Conservation (phyloP, 2,888 invertebrate genomes). For the Tipula unca region DNA sequence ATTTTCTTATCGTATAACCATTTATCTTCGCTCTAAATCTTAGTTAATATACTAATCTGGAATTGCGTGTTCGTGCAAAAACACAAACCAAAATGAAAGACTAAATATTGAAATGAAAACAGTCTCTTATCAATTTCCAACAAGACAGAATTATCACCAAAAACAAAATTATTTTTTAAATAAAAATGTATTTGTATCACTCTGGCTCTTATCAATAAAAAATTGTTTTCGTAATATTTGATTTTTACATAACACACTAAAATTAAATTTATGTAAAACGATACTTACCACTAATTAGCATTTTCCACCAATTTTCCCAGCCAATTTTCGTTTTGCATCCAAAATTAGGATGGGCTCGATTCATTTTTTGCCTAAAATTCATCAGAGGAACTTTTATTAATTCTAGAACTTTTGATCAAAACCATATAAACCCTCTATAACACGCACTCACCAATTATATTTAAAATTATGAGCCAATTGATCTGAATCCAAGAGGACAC, state of each 20-base stretch:
- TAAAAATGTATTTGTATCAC: neutral
- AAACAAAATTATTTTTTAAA: neutral
- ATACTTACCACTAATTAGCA: slow-evolving; percentile 35
- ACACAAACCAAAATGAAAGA: neutral
- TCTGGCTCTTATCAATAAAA: neutral
- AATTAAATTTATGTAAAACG: neutral
- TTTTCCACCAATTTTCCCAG: slow-evolving; percentile 79
- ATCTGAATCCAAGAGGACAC: slow-evolving; percentile 52
- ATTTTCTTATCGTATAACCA: neutral
- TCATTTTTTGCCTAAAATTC: slow-evolving; percentile 44
- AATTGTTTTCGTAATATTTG: neutral
- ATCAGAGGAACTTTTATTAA: neutral
- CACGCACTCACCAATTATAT: slow-evolving; percentile 46
- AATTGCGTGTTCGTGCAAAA: neutral
- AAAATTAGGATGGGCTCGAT: slow-evolving; percentile 67
- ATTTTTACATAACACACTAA: neutral
- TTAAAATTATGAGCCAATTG: slow-evolving; percentile 54
- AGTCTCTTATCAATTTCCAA: neutral
- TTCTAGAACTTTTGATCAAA: neutral
- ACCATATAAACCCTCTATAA: neutral
- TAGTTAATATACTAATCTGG: neutral
- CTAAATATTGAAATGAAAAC: neutral
- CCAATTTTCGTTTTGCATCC: slow-evolving; percentile 57
- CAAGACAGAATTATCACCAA: neutral
- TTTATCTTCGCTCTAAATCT: neutral